These are phyloP conservation scores for Acleris cristana DNA, from an alignment of 2,888 invertebrate species.

Conservation along the genomic window DNA sequence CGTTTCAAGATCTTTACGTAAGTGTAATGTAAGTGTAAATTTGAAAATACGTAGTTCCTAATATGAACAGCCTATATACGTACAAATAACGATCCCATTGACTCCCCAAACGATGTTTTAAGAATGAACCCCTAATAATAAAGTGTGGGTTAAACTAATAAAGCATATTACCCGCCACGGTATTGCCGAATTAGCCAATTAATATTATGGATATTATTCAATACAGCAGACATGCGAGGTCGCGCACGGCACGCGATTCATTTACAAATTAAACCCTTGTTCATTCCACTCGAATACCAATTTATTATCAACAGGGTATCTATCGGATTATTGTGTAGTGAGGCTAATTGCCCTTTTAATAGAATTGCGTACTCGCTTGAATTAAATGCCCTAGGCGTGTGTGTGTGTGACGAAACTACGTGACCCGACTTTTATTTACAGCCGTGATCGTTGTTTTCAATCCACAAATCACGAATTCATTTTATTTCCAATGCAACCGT, in stretches of 20 bases:
- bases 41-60: no score
- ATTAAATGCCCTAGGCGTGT: not conserved
- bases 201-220: constrained; percentile 23
- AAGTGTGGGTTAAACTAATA: not conserved
- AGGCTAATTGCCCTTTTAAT: constrained; percentile 14
- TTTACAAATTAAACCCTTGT: constrained; percentile 25
- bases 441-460: no score
- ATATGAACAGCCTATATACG: no score
- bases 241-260: constrained; percentile 25
- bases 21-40: no score
- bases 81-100: no score
- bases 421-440: no score
- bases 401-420: no score
- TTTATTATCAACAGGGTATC: constrained; percentile 18
- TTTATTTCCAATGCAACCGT: no score
- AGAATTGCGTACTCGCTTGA: not conserved
- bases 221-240: constrained; percentile 26
- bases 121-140: no score
- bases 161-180: not conserved
- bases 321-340: constrained; percentile 8
- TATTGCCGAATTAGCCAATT: constrained; percentile 16
- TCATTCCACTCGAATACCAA: constrained; percentile 15
- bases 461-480: no score
- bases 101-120: no score
- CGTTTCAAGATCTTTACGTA: no score